Base-by-base conservation (phyloP, 2,113 vertebrate species). In the Bostrychus sinensis region DNA sequence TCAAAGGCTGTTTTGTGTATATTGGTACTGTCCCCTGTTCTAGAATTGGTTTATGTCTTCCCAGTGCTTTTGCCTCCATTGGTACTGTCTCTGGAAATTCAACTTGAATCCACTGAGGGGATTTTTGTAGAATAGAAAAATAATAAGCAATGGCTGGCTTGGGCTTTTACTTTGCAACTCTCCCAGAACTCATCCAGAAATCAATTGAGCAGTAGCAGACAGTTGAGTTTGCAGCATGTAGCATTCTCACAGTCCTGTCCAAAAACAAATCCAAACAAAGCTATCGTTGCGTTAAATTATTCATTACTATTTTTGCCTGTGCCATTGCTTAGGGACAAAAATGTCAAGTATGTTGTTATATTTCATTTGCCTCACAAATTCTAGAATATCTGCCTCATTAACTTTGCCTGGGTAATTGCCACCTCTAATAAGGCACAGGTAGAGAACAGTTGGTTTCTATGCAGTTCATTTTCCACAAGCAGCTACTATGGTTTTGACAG, bases 361-460 rank as follows among this genome's bases (percentile, higher is more conserved):
- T 16, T 23, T 51, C 13, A 51, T 51, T 51, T 51, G 25, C 25
- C 16, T 28, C 14, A 28, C 7, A 51, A 28, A 51, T 30, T 30
- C 23, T 51, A 30, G 25, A 28, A n/a, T 30, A 30, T 56, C 51
- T 32, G 11, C 34, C 19, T 42, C 34, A 46, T 54, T 58, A 54
- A 5, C 2, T 50, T 66, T 41, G 5, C 45, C 54, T 32, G 57
- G 23, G 11, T 39, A 13, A n/a, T 59, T 22, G 4, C 32, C 62
- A 59, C 60, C 39, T 55, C 20, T 59, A 34, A 41, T 48, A 38
- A 25, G 45, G 34, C 19, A 6, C 9, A 61, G 22, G 55, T 34
- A 19, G 16, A 0, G 55, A 46, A 10, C 17, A 64, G 14, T 58
- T 6, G 11, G n/a, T 62, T 55, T 16, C 6, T 25, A 14, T 51